Base-by-base conservation (phyloP, 2,113 vertebrate species). In the Oplegnathus fasciatus region DNA sequence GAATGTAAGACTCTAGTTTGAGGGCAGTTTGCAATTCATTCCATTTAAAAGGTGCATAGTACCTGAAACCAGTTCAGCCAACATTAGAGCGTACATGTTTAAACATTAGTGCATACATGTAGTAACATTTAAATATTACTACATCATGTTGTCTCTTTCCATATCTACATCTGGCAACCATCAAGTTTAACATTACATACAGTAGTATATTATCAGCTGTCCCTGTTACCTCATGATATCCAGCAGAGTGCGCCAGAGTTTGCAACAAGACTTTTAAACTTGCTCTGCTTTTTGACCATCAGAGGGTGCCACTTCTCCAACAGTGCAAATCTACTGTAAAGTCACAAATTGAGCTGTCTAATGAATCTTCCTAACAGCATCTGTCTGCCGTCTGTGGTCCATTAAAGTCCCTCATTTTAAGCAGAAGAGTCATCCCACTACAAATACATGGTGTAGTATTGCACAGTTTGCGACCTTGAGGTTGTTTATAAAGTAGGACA, bases 251-350 rank as follows among this genome's bases (percentile, higher is more conserved):
- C 6, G 58, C 15, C 69, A 89, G 50, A 85, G 69, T 54, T 30
- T 0, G 0, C 4, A 18, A 17, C 0, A 28, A 61, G 2, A n/a
- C 50, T 68, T 80, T 22, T 7, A n/a, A 0, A n/a, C 18, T 0
- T n/a, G 28, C 55, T 80, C 26, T 50, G 8, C 7, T 58, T 17
- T 64, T 40, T 83, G 17, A 80, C 88, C 93, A 83, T 17, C 9
- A 83, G 93, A 92, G 80, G 84, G 84, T 1, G 89, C 84, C 26
- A 8, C 60, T 0, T 62, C 13, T 15, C 70, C 40, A 76, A 58
- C 1, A n/a, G 1, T 30, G 17, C 2, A 74, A 44, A 52, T 50
- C 0, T n/a, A 34, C 68, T 30, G 22, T 34, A 10, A 75, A 66
- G 50, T 55, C 64, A 30, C 44, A 84, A 78, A 77, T 68, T 70